These are phyloP conservation scores for Sebastes kiyomatsui DNA, from an alignment of 2,797 vertebrate species.

Conservation along the genomic window DNA sequence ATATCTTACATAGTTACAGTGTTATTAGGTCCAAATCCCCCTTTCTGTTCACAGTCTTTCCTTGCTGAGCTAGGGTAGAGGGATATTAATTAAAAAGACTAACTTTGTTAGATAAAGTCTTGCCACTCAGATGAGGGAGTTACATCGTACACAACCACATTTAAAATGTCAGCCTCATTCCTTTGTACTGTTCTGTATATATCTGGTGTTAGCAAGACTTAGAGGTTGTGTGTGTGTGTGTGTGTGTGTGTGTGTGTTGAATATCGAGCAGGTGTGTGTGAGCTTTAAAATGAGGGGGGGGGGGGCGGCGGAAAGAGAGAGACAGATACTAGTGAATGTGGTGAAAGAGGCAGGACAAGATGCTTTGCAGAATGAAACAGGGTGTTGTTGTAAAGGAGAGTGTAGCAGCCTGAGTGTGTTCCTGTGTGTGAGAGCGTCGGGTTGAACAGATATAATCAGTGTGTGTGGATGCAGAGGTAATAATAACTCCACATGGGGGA, in stretches of 20 bases:
- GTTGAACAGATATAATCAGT: slow-evolving; percentile 54
- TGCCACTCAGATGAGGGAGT: neutral
- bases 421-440: slow-evolving; percentile 9
- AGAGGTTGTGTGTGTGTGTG: neutral
- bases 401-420: slow-evolving; percentile 22
- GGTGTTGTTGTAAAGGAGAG: slow-evolving; percentile 6
- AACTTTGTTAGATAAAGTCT: neutral
- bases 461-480: slow-evolving; percentile 60
- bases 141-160: neutral
- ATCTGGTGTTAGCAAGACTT: neutral
- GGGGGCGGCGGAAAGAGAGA: neutral
- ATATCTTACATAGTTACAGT: neutral
- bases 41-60: neutral
- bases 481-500: slow-evolving; percentile 54
- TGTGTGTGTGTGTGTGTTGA: neutral
- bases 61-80: neutral
- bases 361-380: slow-evolving; percentile 34
- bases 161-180: slow-evolving; percentile 29
- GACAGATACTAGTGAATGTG: neutral
- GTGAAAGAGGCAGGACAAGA: neutral
- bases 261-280: neutral
- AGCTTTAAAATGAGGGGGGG: neutral
- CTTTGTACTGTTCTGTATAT: neutral
- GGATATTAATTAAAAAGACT: neutral
- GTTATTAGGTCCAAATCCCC: neutral